Evolutionary conservation across 2,113 vertebrate species (phyloP).

Genomic region (Petroica traversi): DNA sequence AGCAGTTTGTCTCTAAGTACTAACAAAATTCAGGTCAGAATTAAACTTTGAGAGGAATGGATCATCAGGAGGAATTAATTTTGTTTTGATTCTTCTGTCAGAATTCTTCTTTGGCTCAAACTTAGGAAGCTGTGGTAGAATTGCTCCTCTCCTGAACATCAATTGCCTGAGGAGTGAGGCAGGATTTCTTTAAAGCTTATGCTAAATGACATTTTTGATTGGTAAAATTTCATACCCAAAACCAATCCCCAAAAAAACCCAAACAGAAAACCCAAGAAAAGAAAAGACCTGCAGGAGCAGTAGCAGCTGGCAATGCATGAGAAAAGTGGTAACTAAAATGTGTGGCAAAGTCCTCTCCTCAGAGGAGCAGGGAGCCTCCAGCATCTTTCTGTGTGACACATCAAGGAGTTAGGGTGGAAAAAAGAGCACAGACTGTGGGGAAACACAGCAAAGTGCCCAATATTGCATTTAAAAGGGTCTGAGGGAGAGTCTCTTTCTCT

Average conservation of each 20-base stretch:
- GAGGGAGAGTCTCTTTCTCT: not conserved
- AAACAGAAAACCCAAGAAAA: not conserved
- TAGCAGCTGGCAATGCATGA: not conserved
- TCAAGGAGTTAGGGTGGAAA: not conserved
- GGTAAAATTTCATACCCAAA: not conserved
- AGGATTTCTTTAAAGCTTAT: not conserved
- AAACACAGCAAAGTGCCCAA: not conserved
- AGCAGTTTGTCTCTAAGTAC: not conserved
- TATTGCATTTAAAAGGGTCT: not conserved
- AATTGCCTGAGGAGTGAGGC: not conserved
- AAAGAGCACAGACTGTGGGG: not conserved
- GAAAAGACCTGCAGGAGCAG: not conserved
- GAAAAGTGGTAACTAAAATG: not conserved
- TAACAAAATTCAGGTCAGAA: not conserved
- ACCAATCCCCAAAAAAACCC: not conserved
- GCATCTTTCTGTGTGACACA: not conserved
- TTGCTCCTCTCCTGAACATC: accelerated
- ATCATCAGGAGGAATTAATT: not conserved
- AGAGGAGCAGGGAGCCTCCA: not conserved
- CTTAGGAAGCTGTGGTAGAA: not conserved
- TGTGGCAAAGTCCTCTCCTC: not conserved
- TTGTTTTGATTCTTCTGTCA: not conserved
- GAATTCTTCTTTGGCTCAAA: not conserved
- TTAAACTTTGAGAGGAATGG: not conserved
- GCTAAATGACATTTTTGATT: not conserved